Conservation (phyloP, 1,140 invertebrate species). For the Magallana ariakensis region DNA sequence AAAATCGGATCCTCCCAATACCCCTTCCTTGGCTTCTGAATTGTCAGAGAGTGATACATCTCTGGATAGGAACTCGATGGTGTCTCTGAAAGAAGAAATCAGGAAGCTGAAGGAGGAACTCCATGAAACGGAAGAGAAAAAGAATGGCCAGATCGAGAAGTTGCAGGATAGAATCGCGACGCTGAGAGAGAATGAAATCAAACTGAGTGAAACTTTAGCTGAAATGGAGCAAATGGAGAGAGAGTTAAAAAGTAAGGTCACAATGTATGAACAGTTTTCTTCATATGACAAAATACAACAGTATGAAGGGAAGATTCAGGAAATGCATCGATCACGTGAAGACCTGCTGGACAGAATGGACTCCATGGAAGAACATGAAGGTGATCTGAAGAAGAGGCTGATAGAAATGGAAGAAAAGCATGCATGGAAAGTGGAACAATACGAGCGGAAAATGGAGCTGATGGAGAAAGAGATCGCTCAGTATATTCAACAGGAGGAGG, state of each 20-base stretch:
- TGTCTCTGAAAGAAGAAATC: slow-evolving; percentile 44
- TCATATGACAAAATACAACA: slow-evolving; percentile 67
- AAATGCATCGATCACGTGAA: slow-evolving; percentile 70
- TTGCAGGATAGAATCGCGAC: slow-evolving; percentile 70
- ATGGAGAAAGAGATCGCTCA: slow-evolving; percentile 65
- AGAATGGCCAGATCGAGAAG: slow-evolving; percentile 69
- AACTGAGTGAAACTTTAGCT: slow-evolving; percentile 70
- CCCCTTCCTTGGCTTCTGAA: slow-evolving; percentile 69
- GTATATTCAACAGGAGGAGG: slow-evolving; percentile 61
- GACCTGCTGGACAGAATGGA: slow-evolving; percentile 69
- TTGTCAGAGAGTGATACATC: slow-evolving; percentile 58
- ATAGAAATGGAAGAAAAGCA: slow-evolving; percentile 67
- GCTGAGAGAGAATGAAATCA: slow-evolving; percentile 71
- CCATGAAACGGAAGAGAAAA: slow-evolving; percentile 65
- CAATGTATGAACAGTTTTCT: slow-evolving; percentile 46
- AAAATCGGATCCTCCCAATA: slow-evolving; percentile 53
- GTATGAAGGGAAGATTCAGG: slow-evolving; percentile 70
- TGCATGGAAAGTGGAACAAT: slow-evolving; percentile 67
- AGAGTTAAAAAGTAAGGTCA: slow-evolving; percentile 60
- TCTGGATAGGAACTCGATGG: slow-evolving; percentile 28
- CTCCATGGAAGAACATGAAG: slow-evolving; percentile 71
- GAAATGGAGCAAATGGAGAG: slow-evolving; percentile 70
- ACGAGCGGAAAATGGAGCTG: slow-evolving; percentile 65
- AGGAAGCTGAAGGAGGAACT: slow-evolving; percentile 68
- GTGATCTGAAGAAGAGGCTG: slow-evolving; percentile 68